phyloP scores from a whole-genome alignment of 2,888 invertebrate genomes.

The Cataglyphis altisquamis region DNA sequence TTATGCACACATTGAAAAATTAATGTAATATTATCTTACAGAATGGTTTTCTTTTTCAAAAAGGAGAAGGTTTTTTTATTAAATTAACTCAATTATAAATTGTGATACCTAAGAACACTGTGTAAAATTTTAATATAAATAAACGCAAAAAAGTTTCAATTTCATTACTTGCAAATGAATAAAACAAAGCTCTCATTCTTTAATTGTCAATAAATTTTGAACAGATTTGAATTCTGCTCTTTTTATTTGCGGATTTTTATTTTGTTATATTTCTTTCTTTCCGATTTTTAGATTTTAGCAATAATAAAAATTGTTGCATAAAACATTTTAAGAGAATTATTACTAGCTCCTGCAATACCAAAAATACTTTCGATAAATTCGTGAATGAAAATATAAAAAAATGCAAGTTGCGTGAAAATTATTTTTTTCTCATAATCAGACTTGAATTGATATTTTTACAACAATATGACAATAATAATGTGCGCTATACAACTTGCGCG shows the following conservation, averaged over 20 bases:
- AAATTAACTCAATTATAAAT: conserved; percentile 14
- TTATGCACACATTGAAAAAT: background rate
- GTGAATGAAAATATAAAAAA: background rate
- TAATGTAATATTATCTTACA: background rate
- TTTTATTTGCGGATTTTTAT: background rate
- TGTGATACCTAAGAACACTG: background rate
- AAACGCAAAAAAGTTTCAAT: background rate
- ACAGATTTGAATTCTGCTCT: background rate
- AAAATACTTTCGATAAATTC: conserved; percentile 11
- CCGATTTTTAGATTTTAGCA: background rate
- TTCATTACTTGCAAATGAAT: background rate
- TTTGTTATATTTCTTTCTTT: background rate
- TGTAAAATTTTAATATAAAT: background rate
- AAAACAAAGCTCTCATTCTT: background rate
- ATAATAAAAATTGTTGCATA: conserved; percentile 1
- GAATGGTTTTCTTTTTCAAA: background rate
- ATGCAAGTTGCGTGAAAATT: background rate
- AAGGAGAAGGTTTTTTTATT: background rate
- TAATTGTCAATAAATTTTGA: background rate
- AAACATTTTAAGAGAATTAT: background rate
- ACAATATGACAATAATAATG: background rate
- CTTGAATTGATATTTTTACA: background rate
- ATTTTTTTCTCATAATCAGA: background rate
- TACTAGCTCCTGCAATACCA: background rate
- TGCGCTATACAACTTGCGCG: background rate